These are phyloP conservation scores for Sebastes iracundus DNA, from an alignment of 2,797 vertebrate species.

Conservation along the genomic window DNA sequence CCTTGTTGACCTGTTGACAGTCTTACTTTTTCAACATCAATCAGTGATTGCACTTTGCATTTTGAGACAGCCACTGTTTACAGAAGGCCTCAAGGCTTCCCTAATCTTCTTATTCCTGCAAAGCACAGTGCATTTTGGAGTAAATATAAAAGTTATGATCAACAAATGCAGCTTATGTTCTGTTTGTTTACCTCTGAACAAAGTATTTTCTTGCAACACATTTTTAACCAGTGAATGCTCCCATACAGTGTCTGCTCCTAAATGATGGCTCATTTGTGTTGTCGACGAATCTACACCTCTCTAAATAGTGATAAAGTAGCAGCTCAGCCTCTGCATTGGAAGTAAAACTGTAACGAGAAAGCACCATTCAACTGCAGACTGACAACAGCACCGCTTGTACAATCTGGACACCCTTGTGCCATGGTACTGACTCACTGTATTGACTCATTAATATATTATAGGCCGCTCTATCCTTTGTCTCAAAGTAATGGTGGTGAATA, in stretches of 20 bases:
- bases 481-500: background rate
- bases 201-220: background rate
- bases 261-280: background rate
- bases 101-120: background rate
- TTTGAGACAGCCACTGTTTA: background rate
- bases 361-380: too few species aligned
- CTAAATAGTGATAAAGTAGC: background rate
- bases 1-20: background rate
- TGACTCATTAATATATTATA: background rate
- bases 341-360: background rate
- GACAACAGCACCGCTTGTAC: background rate
- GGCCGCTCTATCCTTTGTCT: background rate
- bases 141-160: background rate
- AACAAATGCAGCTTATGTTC: background rate
- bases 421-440: background rate
- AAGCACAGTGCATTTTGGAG: background rate
- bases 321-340: background rate
- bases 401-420: background rate
- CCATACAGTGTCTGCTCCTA: background rate
- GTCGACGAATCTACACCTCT: background rate
- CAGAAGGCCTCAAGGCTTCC: background rate
- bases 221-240: background rate
- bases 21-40: fast-evolving
- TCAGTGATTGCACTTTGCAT: background rate
- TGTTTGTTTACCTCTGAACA: background rate